These are phyloP conservation scores for Leptestheria dahalacensis DNA, from an alignment of 1,140 invertebrate genomes.

Conservation along the genomic window DNA sequence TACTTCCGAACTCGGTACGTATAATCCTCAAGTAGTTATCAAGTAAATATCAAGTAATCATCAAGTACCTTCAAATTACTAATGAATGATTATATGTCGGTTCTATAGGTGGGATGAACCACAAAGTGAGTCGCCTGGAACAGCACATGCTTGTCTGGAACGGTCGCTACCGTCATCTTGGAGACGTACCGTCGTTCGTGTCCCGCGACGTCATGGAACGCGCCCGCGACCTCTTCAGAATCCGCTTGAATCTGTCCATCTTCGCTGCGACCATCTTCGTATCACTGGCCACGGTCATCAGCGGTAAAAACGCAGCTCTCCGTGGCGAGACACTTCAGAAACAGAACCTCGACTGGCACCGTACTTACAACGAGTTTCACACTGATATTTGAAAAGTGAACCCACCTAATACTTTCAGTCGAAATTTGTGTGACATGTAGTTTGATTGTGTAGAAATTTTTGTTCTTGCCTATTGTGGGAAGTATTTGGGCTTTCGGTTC, in stretches of 20 bases:
- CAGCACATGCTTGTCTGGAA: conserved; percentile 11
- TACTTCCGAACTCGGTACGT: conserved; percentile 11
- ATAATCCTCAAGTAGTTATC: too few relatives aligned
- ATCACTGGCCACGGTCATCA: conserved; percentile 5
- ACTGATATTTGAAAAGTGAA: too few relatives aligned
- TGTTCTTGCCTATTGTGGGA: too few relatives aligned
- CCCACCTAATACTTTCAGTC: not conserved
- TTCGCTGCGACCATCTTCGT: conserved; percentile 2
- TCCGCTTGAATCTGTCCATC: conserved; percentile 7
- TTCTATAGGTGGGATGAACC: not conserved
- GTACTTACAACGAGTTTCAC: conserved; percentile 7
- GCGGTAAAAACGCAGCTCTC: conserved; percentile 12
- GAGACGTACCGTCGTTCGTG: conserved; percentile 12
- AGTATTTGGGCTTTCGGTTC: too few relatives aligned
- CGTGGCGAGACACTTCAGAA: conserved; percentile 8
- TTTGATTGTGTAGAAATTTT: too few relatives aligned
- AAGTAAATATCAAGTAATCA: too few relatives aligned
- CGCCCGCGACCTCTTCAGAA: conserved; percentile 10
- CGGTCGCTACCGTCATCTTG: conserved; percentile 1
- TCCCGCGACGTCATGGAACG: conserved; percentile 12
- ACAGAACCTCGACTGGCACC: conserved; percentile 14
- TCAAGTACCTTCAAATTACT: too few relatives aligned
- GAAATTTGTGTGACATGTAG: too few relatives aligned
- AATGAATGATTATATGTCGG: too few relatives aligned
- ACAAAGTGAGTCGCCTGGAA: conserved; percentile 13